Evolutionary conservation across 1,140 invertebrate genomes (phyloP), one percentile per base, ranked within the genome.

Genomic region (Epicauta chinensis): DNA sequence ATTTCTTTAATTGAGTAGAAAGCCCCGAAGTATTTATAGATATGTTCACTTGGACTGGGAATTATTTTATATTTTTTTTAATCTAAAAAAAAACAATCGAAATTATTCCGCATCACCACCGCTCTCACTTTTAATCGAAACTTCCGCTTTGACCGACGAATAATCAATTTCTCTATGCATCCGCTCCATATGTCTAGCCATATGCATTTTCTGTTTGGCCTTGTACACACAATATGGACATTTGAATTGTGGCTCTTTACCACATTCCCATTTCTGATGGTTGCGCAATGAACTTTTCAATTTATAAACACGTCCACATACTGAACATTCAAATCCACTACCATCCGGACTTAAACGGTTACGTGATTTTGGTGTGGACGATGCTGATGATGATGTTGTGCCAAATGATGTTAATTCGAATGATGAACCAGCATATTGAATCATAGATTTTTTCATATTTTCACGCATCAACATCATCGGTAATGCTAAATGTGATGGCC

Each of bases 221-320:
- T 75, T 67, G 66, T 76, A 45, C 60, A 87, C 62, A 55, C 78
- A 81, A 17, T 73, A 65, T 2, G 67, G 63, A 53, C 79, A 81
- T 49, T 76, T 72, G 60, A 81, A 80, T 48, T 77, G 73, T 2
- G 76, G 76, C 40, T 77, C 75, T 47, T 77, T 76, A 7, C 75
- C 86, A 69, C 87, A 91, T 68, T 91, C 87, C 87, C 87, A 91
- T 68, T 90, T 89, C 72, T 89, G 86, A 67, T 90, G 87, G 66
- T 89, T 91, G 15, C 87, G 76, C 64, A 91, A 73, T 60, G 86
- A 89, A 52, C 86, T 89, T 71, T 89, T 89, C 38, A 90, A 75
- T 67, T 90, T 90, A 72, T 91, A 91, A 39, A 86, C 80, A 36
- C 87, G 77, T 39, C 86, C 87, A 70, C 87, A 91, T 57, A 86